Conservation (phyloP, 2,797 vertebrate genomes). For the Oreortyx pictus region DNA sequence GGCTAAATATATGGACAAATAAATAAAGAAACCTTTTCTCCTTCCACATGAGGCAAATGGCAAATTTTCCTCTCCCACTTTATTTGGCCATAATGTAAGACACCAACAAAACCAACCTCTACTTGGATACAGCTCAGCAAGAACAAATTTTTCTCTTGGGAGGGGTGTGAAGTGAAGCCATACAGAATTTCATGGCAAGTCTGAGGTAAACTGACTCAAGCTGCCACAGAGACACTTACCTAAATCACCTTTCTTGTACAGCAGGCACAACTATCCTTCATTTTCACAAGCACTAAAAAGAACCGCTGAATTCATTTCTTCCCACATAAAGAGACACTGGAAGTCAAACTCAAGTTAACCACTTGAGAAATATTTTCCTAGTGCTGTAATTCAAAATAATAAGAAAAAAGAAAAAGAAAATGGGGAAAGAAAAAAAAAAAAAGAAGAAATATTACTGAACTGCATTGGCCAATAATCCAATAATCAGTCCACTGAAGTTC, state of each 20-base stretch:
- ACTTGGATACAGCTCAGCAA: slow-evolving; percentile 4
- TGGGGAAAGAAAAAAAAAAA: not conserved
- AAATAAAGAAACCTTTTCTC: not conserved
- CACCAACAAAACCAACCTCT: not conserved
- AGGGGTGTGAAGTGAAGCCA: slow-evolving; percentile 21
- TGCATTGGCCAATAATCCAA: slow-evolving; percentile 32
- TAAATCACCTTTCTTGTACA: slow-evolving; percentile 52
- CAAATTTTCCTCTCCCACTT: slow-evolving; percentile 1
- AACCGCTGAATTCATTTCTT: slow-evolving; percentile 34
- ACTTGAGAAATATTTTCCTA: slow-evolving; percentile 48
- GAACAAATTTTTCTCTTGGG: slow-evolving; percentile 33
- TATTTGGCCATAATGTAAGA: not conserved
- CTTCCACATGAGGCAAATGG: not conserved
- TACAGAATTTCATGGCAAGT: slow-evolving; percentile 38
- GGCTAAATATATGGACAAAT: not conserved
- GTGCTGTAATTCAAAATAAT: slow-evolving; percentile 31
- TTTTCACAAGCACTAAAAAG: slow-evolving; percentile 49
- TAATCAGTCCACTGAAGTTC: not conserved
- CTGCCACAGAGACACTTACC: slow-evolving; percentile 37
- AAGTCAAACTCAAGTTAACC: slow-evolving; percentile 36
- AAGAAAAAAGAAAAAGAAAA: not conserved
- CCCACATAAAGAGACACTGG: slow-evolving; percentile 18
- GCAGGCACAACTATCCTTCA: slow-evolving; percentile 55
- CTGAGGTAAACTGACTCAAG: slow-evolving; percentile 51
- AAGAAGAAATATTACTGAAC: not conserved